A percentile compares a stretch with the other conserved stretches of the same genome.
Evolutionary conservation across 2,797 vertebrate species (phyloP).

Genomic region (Dipus sagitta): DNA sequence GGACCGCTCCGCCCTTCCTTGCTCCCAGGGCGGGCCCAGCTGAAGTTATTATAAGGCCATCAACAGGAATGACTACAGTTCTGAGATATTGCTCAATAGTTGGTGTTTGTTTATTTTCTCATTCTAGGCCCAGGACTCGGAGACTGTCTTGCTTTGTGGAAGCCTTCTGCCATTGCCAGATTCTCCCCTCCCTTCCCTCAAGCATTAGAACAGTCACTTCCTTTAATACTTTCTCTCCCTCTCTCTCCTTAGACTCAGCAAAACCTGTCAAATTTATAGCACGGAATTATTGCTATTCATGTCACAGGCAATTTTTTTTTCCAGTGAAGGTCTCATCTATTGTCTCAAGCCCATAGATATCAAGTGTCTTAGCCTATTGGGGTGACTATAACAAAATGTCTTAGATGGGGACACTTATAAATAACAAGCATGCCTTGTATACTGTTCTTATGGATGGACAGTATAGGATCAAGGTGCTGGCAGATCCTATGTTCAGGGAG

Average conservation of each 20-base stretch:
- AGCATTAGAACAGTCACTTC: neutral
- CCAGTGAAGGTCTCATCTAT: neutral
- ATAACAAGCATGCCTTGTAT: neutral
- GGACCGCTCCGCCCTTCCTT: neutral
- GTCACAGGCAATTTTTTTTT: neutral
- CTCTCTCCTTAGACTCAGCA: neutral
- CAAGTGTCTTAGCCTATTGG: neutral
- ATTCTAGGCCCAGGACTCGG: neutral
- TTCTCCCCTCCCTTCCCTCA: neutral
- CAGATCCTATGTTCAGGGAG: neutral
- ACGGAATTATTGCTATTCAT: neutral
- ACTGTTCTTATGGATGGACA: neutral
- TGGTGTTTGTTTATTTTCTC: slow-evolving; percentile 27
- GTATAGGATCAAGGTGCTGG: neutral
- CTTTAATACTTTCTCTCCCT: neutral
- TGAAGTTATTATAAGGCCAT: slow-evolving; percentile 12
- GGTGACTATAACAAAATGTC: neutral
- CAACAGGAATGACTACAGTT: neutral
- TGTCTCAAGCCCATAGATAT: neutral
- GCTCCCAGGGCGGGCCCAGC: neutral
- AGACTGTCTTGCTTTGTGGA: neutral
- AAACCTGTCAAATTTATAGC: neutral
- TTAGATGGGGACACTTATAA: neutral
- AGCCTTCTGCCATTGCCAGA: neutral
- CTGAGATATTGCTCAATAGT: neutral